Evolutionary conservation across 2,888 invertebrate species (phyloP).

Genomic region (Pasiphila rectangulata): DNA sequence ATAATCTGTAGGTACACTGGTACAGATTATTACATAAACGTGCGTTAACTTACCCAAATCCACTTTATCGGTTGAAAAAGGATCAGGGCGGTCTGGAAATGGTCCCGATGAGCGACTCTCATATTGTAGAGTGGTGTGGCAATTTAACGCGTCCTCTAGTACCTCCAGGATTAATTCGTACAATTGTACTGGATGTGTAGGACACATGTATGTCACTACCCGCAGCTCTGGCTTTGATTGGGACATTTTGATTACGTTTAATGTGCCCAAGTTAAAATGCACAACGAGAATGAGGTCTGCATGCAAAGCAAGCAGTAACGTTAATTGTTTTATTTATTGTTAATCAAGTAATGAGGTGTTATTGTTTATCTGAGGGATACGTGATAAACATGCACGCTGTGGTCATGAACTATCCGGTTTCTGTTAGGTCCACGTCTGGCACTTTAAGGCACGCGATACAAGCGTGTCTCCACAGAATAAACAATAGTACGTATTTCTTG

Average conservation of each 20-base stretch:
- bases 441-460: constrained; percentile 35
- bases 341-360: constrained; percentile 19
- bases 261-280: constrained; percentile 10
- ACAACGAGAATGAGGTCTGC: constrained; percentile 15
- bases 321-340: constrained; percentile 15
- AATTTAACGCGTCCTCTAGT: constrained; percentile 74
- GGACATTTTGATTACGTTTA: constrained; percentile 48
- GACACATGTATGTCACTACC: constrained; percentile 82
- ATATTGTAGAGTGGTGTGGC: constrained; percentile 77
- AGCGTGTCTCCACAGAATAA: constrained; percentile 27
- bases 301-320: constrained; percentile 3
- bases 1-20: no score
- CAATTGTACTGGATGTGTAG: constrained; percentile 81
- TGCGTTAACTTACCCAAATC: constrained; percentile 79
- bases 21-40: no score
- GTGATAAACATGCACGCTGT: constrained; percentile 45
- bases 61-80: constrained; percentile 73
- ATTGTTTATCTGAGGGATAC: constrained; percentile 33
- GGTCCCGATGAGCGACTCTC: constrained; percentile 81
- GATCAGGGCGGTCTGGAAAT: constrained; percentile 72
- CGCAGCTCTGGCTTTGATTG: constrained; percentile 65
- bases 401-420: constrained; percentile 48
- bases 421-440: constrained; percentile 31
- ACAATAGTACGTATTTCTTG: no score
- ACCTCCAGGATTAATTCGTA: constrained; percentile 80